Conservation (phyloP, 2,797 vertebrate genomes). For the Oophaga sylvatica region DNA sequence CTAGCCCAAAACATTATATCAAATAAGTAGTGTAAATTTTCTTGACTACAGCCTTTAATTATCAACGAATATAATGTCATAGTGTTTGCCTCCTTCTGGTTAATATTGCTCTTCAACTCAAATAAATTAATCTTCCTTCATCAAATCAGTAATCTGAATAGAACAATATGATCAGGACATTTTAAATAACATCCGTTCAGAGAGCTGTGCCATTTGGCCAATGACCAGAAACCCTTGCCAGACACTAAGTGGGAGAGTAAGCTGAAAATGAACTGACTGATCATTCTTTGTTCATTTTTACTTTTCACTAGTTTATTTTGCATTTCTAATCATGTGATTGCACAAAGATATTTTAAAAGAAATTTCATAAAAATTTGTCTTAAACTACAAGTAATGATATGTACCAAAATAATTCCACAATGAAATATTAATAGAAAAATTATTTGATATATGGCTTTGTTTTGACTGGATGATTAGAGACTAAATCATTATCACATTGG, state of each 20-base stretch:
- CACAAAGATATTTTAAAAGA: not conserved
- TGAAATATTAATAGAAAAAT: not conserved
- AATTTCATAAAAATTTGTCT: not conserved
- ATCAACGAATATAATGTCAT: constrained; percentile 38
- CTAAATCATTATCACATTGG: too few relatives aligned
- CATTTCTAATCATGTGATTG: constrained; percentile 26
- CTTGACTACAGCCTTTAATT: constrained; percentile 37
- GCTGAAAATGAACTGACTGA: constrained; percentile 54
- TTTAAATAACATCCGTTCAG: constrained; percentile 57
- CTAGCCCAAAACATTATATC: not conserved
- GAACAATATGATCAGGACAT: constrained; percentile 57
- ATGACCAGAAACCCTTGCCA: constrained; percentile 48
- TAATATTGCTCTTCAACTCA: constrained; percentile 39
- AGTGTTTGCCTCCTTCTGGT: constrained; percentile 41
- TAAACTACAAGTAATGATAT: not conserved
- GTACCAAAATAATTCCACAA: not conserved
- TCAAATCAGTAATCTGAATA: constrained; percentile 60
- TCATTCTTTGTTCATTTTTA: constrained; percentile 57
- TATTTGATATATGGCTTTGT: not conserved
- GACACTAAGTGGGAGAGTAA: constrained; percentile 54
- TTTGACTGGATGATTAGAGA: not conserved
- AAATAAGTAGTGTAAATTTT: constrained; percentile 32
- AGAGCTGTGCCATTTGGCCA: constrained; percentile 55
- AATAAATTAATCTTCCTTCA: constrained; percentile 57
- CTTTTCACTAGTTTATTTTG: constrained; percentile 54